Evolutionary conservation across 2,797 vertebrate species (phyloP).

Genomic region (Eupleurogrammus muticus): DNA sequence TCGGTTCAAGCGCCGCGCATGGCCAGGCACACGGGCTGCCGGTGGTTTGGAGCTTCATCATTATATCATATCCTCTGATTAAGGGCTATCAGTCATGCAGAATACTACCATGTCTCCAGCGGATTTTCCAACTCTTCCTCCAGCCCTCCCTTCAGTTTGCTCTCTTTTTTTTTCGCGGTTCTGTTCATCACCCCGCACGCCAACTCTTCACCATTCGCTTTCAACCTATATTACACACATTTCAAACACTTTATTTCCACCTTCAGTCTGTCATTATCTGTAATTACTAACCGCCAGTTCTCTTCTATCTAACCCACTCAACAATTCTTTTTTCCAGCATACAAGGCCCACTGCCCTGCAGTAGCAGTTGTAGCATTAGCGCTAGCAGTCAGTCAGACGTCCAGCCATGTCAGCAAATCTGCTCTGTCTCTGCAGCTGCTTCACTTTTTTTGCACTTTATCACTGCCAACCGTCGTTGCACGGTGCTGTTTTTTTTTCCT

Average conservation of each 20-base stretch:
- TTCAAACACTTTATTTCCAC: constrained; percentile 53
- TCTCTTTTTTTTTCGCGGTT: constrained; percentile 36
- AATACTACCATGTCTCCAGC: constrained; percentile 38
- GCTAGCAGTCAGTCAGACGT: constrained; percentile 9
- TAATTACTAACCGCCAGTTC: constrained; percentile 52
- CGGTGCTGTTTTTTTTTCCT: constrained; percentile 36
- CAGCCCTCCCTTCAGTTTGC: constrained; percentile 2
- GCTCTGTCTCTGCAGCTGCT: constrained; percentile 44
- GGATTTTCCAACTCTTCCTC: constrained; percentile 53
- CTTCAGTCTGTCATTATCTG: constrained; percentile 54
- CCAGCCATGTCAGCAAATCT: constrained; percentile 65
- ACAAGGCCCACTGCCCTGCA: constrained; percentile 14
- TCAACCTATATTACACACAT: constrained; percentile 42
- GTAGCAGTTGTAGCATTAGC: constrained; percentile 48
- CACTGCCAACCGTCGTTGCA: constrained; percentile 60
- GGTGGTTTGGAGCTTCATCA: constrained; percentile 64
- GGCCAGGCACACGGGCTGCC: constrained; percentile 34
- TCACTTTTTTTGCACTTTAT: constrained; percentile 60
- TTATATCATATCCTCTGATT: constrained; percentile 66
- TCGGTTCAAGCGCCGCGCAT: constrained; percentile 53
- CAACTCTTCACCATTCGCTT: constrained; percentile 30
- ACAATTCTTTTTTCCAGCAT: constrained; percentile 45
- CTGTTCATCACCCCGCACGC: constrained; percentile 20
- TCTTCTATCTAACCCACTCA: constrained; percentile 38
- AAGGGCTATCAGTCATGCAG: constrained; percentile 63